Conservation (phyloP, 1,140 invertebrate species). For the Belonocnema kinseyi region DNA sequence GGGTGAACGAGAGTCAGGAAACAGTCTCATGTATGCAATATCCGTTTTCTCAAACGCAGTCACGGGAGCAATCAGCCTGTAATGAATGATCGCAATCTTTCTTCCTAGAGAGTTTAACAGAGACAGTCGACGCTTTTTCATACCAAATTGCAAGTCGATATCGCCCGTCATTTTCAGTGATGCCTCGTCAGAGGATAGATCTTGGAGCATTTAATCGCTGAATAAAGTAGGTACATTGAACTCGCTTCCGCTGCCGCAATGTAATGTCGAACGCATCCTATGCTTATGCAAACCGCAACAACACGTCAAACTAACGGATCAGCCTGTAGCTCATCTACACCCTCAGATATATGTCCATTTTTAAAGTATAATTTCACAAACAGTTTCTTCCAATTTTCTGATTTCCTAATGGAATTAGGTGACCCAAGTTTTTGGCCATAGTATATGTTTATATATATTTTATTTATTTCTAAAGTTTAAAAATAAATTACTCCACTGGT, state of each 20-base stretch:
- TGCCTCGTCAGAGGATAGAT: slow-evolving; percentile 54
- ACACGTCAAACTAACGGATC: slow-evolving; percentile 65
- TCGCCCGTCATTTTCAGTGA: slow-evolving; percentile 46
- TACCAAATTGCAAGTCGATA: slow-evolving; percentile 61
- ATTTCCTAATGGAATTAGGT: too few species aligned
- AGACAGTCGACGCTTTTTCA: slow-evolving; percentile 49
- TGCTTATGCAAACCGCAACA: slow-evolving; percentile 66
- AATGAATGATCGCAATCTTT: slow-evolving; percentile 58
- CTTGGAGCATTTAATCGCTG: slow-evolving; percentile 42
- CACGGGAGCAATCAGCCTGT: slow-evolving; percentile 5
- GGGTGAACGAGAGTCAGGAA: background rate
- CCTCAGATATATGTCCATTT: background rate
- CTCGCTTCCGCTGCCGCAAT: slow-evolving; percentile 34
- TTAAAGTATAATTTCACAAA: too few species aligned
- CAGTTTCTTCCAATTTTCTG: too few species aligned
- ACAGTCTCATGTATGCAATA: background rate
- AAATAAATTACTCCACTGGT: too few species aligned
- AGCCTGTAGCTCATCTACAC: background rate
- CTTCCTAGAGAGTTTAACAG: slow-evolving; percentile 40
- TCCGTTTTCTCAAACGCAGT: background rate
- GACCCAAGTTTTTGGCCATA: too few species aligned
- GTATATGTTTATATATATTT: too few species aligned
- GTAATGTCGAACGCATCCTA: slow-evolving; percentile 61
- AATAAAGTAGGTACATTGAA: slow-evolving; percentile 52
- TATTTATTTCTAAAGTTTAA: too few species aligned